Conservation (phyloP, 2,113 vertebrate genomes). For the Percopsis transmontana region DNA sequence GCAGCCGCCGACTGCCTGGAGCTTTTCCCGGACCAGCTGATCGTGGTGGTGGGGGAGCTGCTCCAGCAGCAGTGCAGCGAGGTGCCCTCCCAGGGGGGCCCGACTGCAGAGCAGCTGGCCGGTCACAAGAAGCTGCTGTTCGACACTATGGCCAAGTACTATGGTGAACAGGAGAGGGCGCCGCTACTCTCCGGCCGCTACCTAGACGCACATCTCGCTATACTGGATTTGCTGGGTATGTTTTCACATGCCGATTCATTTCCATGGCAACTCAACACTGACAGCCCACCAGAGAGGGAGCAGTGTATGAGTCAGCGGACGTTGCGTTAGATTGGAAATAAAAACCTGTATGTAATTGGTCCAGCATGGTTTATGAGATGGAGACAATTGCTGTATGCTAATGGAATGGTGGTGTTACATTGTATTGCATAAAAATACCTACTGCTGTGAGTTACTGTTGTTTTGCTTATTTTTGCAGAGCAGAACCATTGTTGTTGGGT, state of each 20-base stretch:
- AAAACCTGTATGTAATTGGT: no score
- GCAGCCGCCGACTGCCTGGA: conserved; percentile 85
- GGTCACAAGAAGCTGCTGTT: conserved; percentile 83
- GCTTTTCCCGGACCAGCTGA: conserved; percentile 85
- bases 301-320: no score
- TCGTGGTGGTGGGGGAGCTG: conserved; percentile 80
- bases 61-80: conserved; percentile 64
- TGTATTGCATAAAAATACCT: no score
- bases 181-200: conserved; percentile 79
- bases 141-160: conserved; percentile 84
- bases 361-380: no score
- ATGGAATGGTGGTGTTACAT: no score
- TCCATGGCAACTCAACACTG: no score
- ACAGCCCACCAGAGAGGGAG: no score
- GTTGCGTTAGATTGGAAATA: no score
- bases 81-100: conserved; percentile 27
- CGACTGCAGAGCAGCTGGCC: conserved; percentile 46
- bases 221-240: conserved; percentile 83
- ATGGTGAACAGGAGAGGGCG: conserved; percentile 78
- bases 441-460: no score
- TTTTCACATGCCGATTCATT: background rate
- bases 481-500: no score
- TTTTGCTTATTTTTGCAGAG: no score
- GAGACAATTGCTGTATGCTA: no score
- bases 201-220: conserved; percentile 77